Evolutionary conservation across 2,113 vertebrate genomes (phyloP).

Genomic region (Poicephalus meyeri): DNA sequence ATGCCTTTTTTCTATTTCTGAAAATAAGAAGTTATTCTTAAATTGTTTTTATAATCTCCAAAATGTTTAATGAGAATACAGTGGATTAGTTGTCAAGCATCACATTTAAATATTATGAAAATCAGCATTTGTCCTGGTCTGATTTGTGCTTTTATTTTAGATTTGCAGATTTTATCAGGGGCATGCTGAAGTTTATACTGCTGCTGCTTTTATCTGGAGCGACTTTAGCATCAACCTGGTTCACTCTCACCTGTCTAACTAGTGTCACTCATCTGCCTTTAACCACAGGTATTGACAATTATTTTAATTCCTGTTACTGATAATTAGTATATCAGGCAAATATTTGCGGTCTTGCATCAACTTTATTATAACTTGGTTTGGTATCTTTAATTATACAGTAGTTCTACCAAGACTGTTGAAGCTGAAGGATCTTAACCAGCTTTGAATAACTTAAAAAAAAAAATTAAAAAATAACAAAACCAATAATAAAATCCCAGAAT

Average conservation of each 20-base stretch:
- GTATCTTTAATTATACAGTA: neutral
- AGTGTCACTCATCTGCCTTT: constrained; percentile 91
- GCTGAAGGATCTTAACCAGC: neutral
- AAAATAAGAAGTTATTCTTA: neutral
- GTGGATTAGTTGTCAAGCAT: constrained; percentile 20
- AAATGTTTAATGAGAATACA: neutral
- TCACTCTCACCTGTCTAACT: constrained; percentile 92
- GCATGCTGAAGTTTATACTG: constrained; percentile 95
- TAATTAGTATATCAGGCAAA: neutral
- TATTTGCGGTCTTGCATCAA: neutral
- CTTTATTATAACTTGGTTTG: neutral
- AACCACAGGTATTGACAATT: constrained; percentile 83
- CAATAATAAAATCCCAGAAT: neutral
- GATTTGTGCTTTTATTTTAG: constrained; percentile 74
- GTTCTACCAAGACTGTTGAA: neutral
- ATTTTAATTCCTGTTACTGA: neutral
- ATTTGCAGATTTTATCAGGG: constrained; percentile 97
- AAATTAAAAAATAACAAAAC: neutral
- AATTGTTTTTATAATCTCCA: neutral
- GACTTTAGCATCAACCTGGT: constrained; percentile 92
- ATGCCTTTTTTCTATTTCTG: neutral
- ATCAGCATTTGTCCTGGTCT: neutral
- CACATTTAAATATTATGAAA: neutral
- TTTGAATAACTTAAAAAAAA: neutral
- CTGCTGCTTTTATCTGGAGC: constrained; percentile 94